phyloP scores from a whole-genome alignment of 2,888 invertebrate genomes.

The Cabera pusaria region DNA sequence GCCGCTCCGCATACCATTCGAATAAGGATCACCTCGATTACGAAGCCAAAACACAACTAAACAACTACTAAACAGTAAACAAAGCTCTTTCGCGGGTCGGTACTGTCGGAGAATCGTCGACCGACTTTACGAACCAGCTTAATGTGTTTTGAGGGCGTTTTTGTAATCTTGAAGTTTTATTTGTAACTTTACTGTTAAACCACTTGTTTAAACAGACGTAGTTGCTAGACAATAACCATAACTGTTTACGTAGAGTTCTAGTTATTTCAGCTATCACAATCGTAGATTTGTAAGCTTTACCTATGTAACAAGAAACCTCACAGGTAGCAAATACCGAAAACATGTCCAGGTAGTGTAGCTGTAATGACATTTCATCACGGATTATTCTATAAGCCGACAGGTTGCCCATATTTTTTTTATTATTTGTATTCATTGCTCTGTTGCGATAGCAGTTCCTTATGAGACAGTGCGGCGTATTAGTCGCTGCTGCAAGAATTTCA shows the following conservation, averaged over 20 bases:
- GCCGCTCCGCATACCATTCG: slow-evolving; percentile 67
- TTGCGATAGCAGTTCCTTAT: slow-evolving; percentile 55
- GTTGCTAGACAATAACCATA: slow-evolving; percentile 4
- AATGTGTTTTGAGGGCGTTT: slow-evolving; percentile 38
- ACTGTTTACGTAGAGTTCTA: slow-evolving; percentile 1
- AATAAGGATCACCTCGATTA: slow-evolving; percentile 76
- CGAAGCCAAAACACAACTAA: slow-evolving; percentile 59
- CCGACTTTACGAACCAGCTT: slow-evolving; percentile 41
- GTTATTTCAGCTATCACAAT: slow-evolving; percentile 8
- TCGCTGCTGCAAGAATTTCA: slow-evolving; percentile 46
- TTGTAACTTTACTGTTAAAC: slow-evolving; percentile 19
- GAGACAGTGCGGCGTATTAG: slow-evolving; percentile 42
- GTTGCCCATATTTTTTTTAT: slow-evolving; percentile 23
- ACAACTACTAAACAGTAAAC: slow-evolving; percentile 63
- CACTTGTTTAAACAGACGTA: slow-evolving; percentile 61
- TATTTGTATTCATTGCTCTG: slow-evolving; percentile 50
- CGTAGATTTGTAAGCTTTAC: slow-evolving; percentile 1
- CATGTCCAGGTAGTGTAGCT: slow-evolving; percentile 11
- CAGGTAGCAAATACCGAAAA: slow-evolving; percentile 2
- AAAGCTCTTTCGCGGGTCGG: slow-evolving; percentile 51
- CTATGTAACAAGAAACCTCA: not conserved
- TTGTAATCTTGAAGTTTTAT: slow-evolving; percentile 25
- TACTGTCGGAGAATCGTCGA: slow-evolving; percentile 48
- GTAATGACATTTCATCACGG: slow-evolving; percentile 29
- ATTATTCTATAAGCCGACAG: slow-evolving; percentile 24